Base-by-base conservation (phyloP, 2,888 invertebrate species). In the Lordiphosa andalusiaca region DNA sequence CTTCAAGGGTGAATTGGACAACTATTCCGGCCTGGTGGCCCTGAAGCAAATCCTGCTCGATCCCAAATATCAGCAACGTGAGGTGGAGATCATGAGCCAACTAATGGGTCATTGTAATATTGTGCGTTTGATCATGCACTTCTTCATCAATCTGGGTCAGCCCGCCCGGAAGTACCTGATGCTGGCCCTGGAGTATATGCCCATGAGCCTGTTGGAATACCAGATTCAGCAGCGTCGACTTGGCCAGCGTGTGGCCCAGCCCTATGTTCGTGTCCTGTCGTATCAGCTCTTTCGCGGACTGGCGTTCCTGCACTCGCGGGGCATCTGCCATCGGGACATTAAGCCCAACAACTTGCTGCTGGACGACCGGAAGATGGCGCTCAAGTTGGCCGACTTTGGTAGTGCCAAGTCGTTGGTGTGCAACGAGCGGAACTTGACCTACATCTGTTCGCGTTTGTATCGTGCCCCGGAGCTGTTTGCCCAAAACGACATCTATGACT, bases 31-130 rank as follows among this genome's bases (percentile, higher is more conserved):
- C 90, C 93, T 96, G 91, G 98, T 99, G 88, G 99, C 99, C 87
- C 98, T 99, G 90, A 99, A 99, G 91, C 99, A 99, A 92, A 98
- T 98, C 90, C 94, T 98, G 88, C 98, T 98, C 92, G 98, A 99
- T 91, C 98, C 98, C 91, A 93, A 98, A 91, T 98, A 98, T 93
- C 98, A 98, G 96, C 98, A 99, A 92, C 96, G 99, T 88, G 99
- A 99, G 92, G 93, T 99, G 90, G 98, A 99, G 93, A 99, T 99
- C 82, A 98, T 99, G 99, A 93, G 98, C 96, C 90, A 92, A 5
- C 33, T 99, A 91, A 12, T n/a, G 3, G 97, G 98, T 91, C 99
- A 99, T 91, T 98, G 97, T 94, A 99, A 99, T 93, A 98, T 99
- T 92, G 98, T 99, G 89, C 97, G 97, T 92, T 94, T 99, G 91